phyloP scores from a whole-genome alignment of 2,888 invertebrate genomes.

The Arrhopalites spinosus region DNA sequence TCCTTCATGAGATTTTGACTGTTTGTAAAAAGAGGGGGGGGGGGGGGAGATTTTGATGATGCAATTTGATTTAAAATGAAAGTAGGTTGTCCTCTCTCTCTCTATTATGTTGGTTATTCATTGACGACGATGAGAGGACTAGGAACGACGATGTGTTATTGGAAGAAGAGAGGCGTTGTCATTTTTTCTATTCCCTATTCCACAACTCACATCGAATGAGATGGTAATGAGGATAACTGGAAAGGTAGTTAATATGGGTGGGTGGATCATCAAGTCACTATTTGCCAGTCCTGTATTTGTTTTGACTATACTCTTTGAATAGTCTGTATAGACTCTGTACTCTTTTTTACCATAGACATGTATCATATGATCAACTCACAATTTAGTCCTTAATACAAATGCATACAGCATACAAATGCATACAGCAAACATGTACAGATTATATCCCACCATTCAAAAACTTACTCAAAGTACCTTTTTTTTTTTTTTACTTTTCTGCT shows the following conservation, averaged over 20 bases:
- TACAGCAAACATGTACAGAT: too few species aligned
- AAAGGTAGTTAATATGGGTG: constrained; percentile 42
- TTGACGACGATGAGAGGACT: constrained; percentile 16
- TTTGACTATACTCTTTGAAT: not conserved
- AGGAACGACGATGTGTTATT: constrained; percentile 40
- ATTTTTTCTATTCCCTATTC: constrained; percentile 9
- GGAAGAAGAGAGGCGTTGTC: constrained; percentile 48
- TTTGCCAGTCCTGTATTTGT: not conserved
- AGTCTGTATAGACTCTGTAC: too few species aligned
- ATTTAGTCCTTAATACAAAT: too few species aligned
- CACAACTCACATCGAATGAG: constrained; percentile 40
- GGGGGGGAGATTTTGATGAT: constrained; percentile 32
- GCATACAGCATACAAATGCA: too few species aligned
- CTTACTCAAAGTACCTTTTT: too few species aligned
- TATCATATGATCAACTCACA: too few species aligned
- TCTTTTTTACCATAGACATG: too few species aligned
- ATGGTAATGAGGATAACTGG: constrained; percentile 47
- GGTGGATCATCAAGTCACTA: constrained; percentile 17
- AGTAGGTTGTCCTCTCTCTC: constrained; percentile 32
- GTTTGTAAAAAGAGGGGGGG: too few species aligned
- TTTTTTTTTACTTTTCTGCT: too few species aligned
- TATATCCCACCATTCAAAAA: too few species aligned
- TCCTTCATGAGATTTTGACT: too few species aligned
- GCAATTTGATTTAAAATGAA: constrained; percentile 37
- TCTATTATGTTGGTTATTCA: constrained; percentile 28